These are phyloP conservation scores for Agrotis segetum DNA, from an alignment of 2,888 invertebrate species.

Conservation along the genomic window DNA sequence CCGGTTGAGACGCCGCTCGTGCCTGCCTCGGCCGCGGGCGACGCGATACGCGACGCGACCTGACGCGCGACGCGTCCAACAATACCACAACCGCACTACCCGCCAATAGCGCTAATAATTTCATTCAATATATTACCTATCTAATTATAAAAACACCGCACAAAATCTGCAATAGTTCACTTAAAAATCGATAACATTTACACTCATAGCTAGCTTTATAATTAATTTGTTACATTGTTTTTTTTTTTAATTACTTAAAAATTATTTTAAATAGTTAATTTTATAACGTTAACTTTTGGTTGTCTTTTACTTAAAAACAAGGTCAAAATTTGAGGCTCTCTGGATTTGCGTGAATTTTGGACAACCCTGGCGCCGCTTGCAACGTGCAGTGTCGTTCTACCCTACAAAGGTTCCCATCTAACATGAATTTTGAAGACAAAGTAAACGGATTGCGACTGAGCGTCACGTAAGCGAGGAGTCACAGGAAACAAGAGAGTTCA, in stretches of 20 bases:
- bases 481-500: conserved; percentile 20
- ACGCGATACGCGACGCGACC: conserved; percentile 13
- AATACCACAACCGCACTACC: conserved; percentile 81
- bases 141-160: conserved; percentile 91
- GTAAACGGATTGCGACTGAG: conserved; percentile 24
- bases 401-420: conserved; percentile 31
- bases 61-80: conserved; percentile 43
- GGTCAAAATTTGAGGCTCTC: conserved; percentile 86
- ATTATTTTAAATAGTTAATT: conserved; percentile 89
- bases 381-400: conserved; percentile 71
- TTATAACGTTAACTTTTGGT: conserved; percentile 91
- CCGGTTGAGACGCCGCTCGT: conserved; percentile 69
- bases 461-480: conserved; percentile 45
- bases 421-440: conserved; percentile 46
- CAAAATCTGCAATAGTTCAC: conserved; percentile 90
- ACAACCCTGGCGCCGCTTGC: conserved; percentile 81
- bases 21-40: conserved; percentile 60
- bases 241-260: conserved; percentile 86
- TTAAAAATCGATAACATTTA: conserved; percentile 91
- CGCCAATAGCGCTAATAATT: conserved; percentile 88
- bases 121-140: conserved; percentile 92
- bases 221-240: conserved; percentile 91
- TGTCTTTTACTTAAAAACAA: conserved; percentile 89
- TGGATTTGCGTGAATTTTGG: conserved; percentile 83
- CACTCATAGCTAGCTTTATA: conserved; percentile 91